A percentile compares a stretch with the other conserved stretches of the same genome.
Evolutionary conservation across 2,113 vertebrate species (phyloP).

Genomic region (Pimephales promelas): DNA sequence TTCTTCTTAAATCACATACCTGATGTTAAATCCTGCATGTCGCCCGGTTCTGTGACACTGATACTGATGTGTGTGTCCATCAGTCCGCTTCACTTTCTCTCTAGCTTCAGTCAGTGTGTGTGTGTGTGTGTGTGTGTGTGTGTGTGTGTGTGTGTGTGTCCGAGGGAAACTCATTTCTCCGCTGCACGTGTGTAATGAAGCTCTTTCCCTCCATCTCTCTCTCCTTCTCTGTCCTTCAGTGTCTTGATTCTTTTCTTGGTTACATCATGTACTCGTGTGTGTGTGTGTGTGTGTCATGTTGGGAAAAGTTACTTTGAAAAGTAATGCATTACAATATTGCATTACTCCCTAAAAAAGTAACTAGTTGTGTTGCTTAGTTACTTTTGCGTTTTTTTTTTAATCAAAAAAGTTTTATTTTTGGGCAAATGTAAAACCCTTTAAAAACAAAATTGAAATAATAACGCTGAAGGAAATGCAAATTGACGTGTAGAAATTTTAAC

Average conservation of each 20-base stretch:
- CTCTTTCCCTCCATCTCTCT: slow-evolving; percentile 53
- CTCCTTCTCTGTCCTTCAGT: slow-evolving; percentile 30
- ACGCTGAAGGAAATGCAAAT: too few relatives aligned
- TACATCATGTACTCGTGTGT: not conserved
- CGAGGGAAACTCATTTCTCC: slow-evolving; percentile 13
- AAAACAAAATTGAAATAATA: too few relatives aligned
- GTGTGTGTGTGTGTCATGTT: too few relatives aligned
- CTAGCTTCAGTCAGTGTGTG: not conserved
- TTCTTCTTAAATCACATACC: slow-evolving; percentile 23
- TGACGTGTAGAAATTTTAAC: too few relatives aligned
- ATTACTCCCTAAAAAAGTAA: too few relatives aligned
- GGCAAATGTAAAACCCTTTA: too few relatives aligned
- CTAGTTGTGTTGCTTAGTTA: too few relatives aligned
- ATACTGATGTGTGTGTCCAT: not conserved
- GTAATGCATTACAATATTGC: too few relatives aligned
- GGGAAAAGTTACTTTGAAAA: too few relatives aligned
- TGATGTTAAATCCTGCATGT: slow-evolving; percentile 34
- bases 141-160: slow-evolving; percentile 4
- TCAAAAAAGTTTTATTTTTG: too few relatives aligned
- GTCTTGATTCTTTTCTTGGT: not conserved
- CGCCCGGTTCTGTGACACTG: not conserved
- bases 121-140: not conserved
- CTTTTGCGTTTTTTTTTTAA: too few relatives aligned
- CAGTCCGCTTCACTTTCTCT: not conserved
- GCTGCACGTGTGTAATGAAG: slow-evolving; percentile 32